phyloP scores from a whole-genome alignment of 92 coral and sea anemone genomes.

The Phenganax subtilis region DNA sequence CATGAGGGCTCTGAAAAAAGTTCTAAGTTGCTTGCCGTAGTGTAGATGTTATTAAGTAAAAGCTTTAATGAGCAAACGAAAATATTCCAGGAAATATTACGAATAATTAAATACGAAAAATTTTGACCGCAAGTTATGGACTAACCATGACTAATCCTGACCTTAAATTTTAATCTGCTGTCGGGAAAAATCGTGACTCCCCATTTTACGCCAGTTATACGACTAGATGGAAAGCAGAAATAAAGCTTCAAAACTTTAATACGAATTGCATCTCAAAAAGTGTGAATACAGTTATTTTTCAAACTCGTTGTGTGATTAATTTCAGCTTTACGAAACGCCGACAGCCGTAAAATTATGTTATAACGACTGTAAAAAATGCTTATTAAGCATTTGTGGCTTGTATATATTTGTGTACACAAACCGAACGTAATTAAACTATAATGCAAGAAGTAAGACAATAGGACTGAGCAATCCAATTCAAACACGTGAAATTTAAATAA shows the following conservation, averaged over 20 bases:
- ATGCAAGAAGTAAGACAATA: neutral
- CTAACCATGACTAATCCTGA: too few relatives aligned
- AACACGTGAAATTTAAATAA: slow-evolving; percentile 8
- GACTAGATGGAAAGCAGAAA: neutral
- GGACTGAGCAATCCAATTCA: neutral
- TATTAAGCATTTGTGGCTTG: neutral
- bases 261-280: neutral
- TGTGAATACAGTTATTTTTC: neutral
- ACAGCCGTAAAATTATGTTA: neutral
- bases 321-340: neutral
- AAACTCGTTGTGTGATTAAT: neutral
- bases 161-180: too few relatives aligned
- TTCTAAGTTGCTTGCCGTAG: too few relatives aligned
- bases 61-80: too few relatives aligned
- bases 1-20: too few relatives aligned
- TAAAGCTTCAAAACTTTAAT: neutral
- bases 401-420: neutral
- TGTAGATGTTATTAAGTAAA: too few relatives aligned
- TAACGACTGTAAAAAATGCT: neutral
- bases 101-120: too few relatives aligned
- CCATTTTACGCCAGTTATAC: neutral
- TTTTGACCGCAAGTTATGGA: too few relatives aligned
- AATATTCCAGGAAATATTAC: too few relatives aligned
- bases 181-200: too few relatives aligned
- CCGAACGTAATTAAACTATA: neutral